Conservation (phyloP, 2,888 invertebrate species). For the Alentia gelatinosa region DNA sequence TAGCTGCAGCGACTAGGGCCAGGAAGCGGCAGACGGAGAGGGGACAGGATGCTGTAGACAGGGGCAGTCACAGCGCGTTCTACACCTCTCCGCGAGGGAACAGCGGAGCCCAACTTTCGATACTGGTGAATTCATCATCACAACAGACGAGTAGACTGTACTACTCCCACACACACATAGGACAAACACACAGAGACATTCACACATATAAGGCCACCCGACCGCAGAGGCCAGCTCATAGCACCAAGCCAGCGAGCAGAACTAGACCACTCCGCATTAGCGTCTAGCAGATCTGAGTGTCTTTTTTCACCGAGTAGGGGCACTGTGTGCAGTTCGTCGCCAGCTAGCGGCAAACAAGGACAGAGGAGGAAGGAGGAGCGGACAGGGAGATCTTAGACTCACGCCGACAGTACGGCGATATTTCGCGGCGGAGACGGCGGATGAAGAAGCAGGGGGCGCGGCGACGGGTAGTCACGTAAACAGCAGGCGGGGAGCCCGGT, state of each 20-base stretch:
- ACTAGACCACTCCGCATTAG: no score
- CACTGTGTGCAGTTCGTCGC: no score
- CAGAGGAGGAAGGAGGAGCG: no score
- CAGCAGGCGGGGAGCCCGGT: no score
- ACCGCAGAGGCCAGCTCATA: no score
- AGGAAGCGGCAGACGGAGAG: constrained; percentile 25
- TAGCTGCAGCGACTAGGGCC: background rate
- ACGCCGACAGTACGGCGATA: no score
- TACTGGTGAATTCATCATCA: constrained; percentile 44
- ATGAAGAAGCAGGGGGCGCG: background rate
- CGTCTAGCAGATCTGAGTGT: no score
- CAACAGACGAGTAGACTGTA: background rate
- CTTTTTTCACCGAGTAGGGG: no score
- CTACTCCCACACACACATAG: background rate
- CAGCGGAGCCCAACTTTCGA: constrained; percentile 48
- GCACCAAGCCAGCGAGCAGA: no score
- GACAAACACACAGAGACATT: background rate
- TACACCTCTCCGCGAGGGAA: constrained; percentile 12
- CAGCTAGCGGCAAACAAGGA: no score
- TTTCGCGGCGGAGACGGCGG: background rate
- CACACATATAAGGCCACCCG: background rate
- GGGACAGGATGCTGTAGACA: constrained; percentile 36
- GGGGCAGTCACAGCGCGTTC: constrained; percentile 35
- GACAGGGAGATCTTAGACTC: no score
- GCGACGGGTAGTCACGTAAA: background rate